Base-by-base conservation (phyloP, 1,140 invertebrate genomes). In the Phymastichus coffea region DNA sequence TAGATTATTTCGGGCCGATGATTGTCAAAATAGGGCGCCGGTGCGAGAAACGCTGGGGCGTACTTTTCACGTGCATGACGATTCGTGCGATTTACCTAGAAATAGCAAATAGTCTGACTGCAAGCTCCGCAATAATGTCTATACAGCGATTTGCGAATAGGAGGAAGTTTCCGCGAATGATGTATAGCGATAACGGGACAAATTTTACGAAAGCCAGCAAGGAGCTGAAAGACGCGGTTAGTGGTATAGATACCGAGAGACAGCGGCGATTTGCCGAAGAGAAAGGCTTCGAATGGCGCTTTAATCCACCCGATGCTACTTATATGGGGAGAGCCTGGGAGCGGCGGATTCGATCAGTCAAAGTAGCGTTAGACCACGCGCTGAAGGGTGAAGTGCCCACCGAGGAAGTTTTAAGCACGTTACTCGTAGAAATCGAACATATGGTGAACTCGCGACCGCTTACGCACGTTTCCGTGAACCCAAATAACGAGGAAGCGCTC, bases 1-100 rank as follows among this genome's bases (percentile, higher is more conserved):
- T 74, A 0, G 72, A 76, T 38, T 77, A 68, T 51, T 74, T 70
- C 44, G 69, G 69, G 0, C 71, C 70, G 1, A 40, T 74, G 33
- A 48, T 64, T n/a, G 52, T 70, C 0, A 67, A 59, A 33, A 64
- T 66, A n/a, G 63, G 66, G 4, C 25, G 68, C 43, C 52, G 64
- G 1, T 55, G 15, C 10, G 62, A 72, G 12, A 79, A 77, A 40
- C 40, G 69, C 7, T 79, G 66, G 40, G 63, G 74, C 3, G 69
- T 61, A 9, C 20, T 82, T 3, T 74, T 74, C 15, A 70, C 63
- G 0, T 71, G 67, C 28, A n/a, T 71, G n/a, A 63, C 61, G 6
- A 63, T 63, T 1, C 30, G 65, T 26, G 72, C 69, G 0, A 58
- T 71, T 8, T 65, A 72, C 12, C n/a, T 74, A 6, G 68, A 74